Percentiles rank a stretch among this genome's conserved stretches.
phyloP scores from a whole-genome alignment of 1,140 invertebrate genomes.

The Drosophila lacertosa region DNA sequence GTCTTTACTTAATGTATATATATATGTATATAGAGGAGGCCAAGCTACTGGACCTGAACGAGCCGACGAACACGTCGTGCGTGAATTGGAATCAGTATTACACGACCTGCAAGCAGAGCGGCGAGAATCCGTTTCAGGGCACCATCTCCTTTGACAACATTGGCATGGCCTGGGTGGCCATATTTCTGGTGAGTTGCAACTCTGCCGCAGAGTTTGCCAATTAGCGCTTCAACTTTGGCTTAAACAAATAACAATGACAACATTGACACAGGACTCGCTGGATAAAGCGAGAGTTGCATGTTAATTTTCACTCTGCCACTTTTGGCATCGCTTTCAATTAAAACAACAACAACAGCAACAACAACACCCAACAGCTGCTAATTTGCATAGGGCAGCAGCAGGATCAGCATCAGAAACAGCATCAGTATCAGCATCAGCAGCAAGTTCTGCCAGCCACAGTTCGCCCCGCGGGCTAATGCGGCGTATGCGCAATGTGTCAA shows the following conservation, averaged over 20 bases:
- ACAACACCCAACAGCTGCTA: slow-evolving; percentile 24
- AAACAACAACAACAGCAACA: slow-evolving; percentile 32
- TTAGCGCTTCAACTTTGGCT: slow-evolving; percentile 97
- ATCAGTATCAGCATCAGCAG: neutral
- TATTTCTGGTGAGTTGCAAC: slow-evolving; percentile 95
- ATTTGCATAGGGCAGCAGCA: slow-evolving; percentile 43
- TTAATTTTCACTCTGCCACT: slow-evolving; percentile 43
- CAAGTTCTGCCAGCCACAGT: neutral
- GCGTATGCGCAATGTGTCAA: slow-evolving; percentile 31
- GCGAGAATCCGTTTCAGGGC: slow-evolving; percentile 98
- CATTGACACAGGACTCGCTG: slow-evolving; percentile 30
- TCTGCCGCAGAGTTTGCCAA: slow-evolving; percentile 92
- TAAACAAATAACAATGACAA: slow-evolving; percentile 47
- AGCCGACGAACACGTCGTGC: slow-evolving; percentile 89
- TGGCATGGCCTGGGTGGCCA: slow-evolving; percentile 99
- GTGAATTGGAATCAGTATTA: slow-evolving; percentile 99
- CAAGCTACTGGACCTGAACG: slow-evolving; percentile 84
- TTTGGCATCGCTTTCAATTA: slow-evolving; percentile 48
- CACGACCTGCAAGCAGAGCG: slow-evolving; percentile 95
- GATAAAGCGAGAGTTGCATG: slow-evolving; percentile 32
- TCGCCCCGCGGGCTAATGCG: slow-evolving; percentile 2
- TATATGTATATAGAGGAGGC: no score
- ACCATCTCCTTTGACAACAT: slow-evolving; percentile 99
- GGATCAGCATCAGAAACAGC: neutral
- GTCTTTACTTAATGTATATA: slow-evolving; percentile 20